Conservation (phyloP, 2,888 invertebrate genomes). For the Bellardia pandia region DNA sequence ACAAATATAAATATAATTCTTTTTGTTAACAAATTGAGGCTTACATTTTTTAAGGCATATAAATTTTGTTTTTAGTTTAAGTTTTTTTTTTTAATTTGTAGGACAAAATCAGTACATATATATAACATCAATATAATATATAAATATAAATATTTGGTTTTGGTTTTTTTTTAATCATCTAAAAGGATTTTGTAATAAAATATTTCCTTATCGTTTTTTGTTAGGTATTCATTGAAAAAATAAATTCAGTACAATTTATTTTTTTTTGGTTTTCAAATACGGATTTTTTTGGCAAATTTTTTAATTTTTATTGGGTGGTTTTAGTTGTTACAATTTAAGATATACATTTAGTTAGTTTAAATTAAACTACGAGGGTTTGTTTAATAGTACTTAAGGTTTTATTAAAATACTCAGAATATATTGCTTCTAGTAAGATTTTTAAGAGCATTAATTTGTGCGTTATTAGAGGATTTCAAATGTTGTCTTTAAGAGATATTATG, state of each 20-base stretch:
- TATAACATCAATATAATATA: slow-evolving; percentile 64
- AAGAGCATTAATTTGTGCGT: neutral
- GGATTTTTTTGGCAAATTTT: slow-evolving; percentile 51
- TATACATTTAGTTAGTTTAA: neutral
- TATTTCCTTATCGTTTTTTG: slow-evolving; percentile 6
- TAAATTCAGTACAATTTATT: slow-evolving; percentile 54
- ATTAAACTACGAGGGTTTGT: slow-evolving; percentile 5
- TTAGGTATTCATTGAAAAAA: slow-evolving; percentile 30
- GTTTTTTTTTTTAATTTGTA: slow-evolving; percentile 30
- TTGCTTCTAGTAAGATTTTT: slow-evolving; percentile 49
- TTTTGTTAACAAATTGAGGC: slow-evolving; percentile 60
- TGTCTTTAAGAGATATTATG: no score
- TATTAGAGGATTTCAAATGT: slow-evolving; percentile 53
- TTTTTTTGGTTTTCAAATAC: neutral
- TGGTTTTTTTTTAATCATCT: slow-evolving; percentile 30
- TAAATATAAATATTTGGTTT: slow-evolving; percentile 37
- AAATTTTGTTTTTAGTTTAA: slow-evolving; percentile 27
- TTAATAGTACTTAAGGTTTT: slow-evolving; percentile 6
- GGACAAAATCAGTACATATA: slow-evolving; percentile 58
- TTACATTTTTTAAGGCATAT: slow-evolving; percentile 53
- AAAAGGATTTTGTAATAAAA: slow-evolving; percentile 49
- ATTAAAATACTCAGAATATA: slow-evolving; percentile 40
- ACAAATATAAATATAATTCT: neutral
- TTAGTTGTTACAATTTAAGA: slow-evolving; percentile 1
- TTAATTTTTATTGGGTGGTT: slow-evolving; percentile 3